Percentiles rank a stretch among this genome's conserved stretches.
These are phyloP conservation scores for Mesocricetus auratus DNA, from an alignment of 2,113 vertebrate species.

Conservation along the genomic window DNA sequence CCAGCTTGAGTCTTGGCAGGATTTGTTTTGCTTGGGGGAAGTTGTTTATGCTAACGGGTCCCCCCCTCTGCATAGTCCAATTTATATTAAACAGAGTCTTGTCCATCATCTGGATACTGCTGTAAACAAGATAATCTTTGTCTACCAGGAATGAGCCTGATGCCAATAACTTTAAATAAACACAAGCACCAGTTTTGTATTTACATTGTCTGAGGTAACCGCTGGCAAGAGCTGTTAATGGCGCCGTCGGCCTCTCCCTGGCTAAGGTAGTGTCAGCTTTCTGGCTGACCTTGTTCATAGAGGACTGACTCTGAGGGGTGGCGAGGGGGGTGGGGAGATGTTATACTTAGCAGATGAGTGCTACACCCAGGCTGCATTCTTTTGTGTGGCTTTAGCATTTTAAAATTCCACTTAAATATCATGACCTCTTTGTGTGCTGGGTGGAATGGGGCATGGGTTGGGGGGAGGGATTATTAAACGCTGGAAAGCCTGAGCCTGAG, in stretches of 20 bases:
- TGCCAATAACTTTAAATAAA: conserved; percentile 83
- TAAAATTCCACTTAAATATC: not conserved
- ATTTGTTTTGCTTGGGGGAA: conserved; percentile 79
- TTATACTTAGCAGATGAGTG: conserved; percentile 20
- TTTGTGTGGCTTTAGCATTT: conserved; percentile 43
- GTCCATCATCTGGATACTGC: conserved; percentile 80
- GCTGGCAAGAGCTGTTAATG: conserved; percentile 58
- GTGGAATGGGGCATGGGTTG: not conserved
- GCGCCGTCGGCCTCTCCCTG: conserved; percentile 18
- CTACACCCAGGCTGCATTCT: conserved; percentile 26
- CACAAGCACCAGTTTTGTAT: conserved; percentile 79
- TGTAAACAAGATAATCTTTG: conserved; percentile 83
- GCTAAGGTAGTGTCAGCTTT: conserved; percentile 57
- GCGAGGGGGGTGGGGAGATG: not conserved
- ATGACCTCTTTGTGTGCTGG: conserved; percentile 14
- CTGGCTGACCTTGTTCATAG: conserved; percentile 1
- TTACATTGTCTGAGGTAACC: conserved; percentile 80
- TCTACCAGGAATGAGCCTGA: conserved; percentile 77
- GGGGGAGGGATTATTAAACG: not conserved
- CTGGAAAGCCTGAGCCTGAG: not conserved
- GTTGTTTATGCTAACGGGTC: conserved; percentile 80
- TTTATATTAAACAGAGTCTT: conserved; percentile 81
- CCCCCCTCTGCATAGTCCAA: conserved; percentile 70
- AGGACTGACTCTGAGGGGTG: not conserved
- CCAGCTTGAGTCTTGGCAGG: conserved; percentile 71